Base-by-base conservation (phyloP, 2,797 vertebrate species). In the Arnoldichthys spilopterus region DNA sequence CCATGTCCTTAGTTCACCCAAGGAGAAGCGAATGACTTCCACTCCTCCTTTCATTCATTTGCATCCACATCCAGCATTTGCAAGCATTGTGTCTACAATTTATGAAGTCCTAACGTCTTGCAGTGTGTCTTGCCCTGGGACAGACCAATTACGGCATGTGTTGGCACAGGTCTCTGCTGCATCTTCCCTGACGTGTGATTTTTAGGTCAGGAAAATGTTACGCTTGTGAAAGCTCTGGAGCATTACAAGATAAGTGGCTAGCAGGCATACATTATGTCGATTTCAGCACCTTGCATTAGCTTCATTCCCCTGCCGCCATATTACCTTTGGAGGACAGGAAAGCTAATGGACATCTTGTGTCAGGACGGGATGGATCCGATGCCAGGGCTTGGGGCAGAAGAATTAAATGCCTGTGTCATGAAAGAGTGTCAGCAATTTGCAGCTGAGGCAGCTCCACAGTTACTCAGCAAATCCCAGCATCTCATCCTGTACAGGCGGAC, bases 281-380 rank as follows among this genome's bases (percentile, higher is more conserved):
- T 67, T 66, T 79, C 75, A 70, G 68, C 73, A 72, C 45, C 13
- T 58, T 70, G 56, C 71, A 64, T 74, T 83, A 70, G 82, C 66
- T 68, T 78, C 53, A 74, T 45, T 72, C 61, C 28, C 40, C 66
- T 53, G 45, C 53, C 58, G 11, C 64, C 47, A 61, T 68, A 62
- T 78, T 84, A 79, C 34, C 79, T 81, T 78, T 9, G 34, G 58
- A 74, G 76, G 72, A 69, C 26, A 7, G 51, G 26, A 8, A 69
- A 82, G 67, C 76, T 81, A 76, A 76, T 78, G 72, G 80, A 78
- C 75, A 82, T 78, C 71, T 63, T 37, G 37, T 76, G 75, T 72
- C 45, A 45, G 67, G 58, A 77, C 37, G 26, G 45, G 67, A 75
- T 70, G 26, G 54, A 81, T 58, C 22, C 30, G 67, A 59, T 59